Evolutionary conservation across 2,797 vertebrate genomes (phyloP).

Genomic region (Sebastes baramenuke): DNA sequence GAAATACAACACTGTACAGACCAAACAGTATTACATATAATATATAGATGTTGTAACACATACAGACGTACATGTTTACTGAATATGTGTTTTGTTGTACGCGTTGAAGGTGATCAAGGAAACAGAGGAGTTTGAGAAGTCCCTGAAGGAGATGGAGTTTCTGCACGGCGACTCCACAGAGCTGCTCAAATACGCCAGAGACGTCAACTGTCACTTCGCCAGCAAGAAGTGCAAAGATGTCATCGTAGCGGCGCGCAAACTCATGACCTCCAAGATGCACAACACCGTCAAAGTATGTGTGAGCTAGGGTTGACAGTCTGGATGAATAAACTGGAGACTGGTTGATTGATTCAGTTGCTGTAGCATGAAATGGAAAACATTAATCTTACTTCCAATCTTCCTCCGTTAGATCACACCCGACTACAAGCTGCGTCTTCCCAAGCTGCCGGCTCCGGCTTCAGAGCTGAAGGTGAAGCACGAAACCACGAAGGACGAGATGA

Average conservation of each 20-base stretch:
- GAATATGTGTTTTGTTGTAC: not conserved
- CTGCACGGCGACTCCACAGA: slow-evolving; percentile 88
- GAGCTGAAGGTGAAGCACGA: slow-evolving; percentile 71
- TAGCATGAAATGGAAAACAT: not conserved
- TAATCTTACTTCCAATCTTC: not conserved
- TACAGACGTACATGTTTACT: not conserved
- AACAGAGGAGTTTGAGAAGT: slow-evolving; percentile 91
- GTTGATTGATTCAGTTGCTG: not conserved
- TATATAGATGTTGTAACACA: not conserved
- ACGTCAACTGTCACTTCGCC: slow-evolving; percentile 94
- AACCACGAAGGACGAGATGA: slow-evolving; percentile 43
- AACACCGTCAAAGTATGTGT: slow-evolving; percentile 91
- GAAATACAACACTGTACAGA: slow-evolving; percentile 87
- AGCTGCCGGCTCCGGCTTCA: slow-evolving; percentile 76
- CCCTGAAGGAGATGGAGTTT: slow-evolving; percentile 89
- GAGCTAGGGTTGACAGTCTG: not conserved
- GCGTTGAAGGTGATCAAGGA: slow-evolving; percentile 89
- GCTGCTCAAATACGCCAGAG: slow-evolving; percentile 91
- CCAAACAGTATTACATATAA: not conserved
- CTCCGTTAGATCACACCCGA: slow-evolving; percentile 86
- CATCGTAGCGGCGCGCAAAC: slow-evolving; percentile 90
- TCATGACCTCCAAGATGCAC: slow-evolving; percentile 98
- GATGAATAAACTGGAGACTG: not conserved
- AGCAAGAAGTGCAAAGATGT: slow-evolving; percentile 98
- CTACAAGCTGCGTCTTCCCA: slow-evolving; percentile 81